Conservation (phyloP, 2,113 vertebrate genomes). For the Martes martes region DNA sequence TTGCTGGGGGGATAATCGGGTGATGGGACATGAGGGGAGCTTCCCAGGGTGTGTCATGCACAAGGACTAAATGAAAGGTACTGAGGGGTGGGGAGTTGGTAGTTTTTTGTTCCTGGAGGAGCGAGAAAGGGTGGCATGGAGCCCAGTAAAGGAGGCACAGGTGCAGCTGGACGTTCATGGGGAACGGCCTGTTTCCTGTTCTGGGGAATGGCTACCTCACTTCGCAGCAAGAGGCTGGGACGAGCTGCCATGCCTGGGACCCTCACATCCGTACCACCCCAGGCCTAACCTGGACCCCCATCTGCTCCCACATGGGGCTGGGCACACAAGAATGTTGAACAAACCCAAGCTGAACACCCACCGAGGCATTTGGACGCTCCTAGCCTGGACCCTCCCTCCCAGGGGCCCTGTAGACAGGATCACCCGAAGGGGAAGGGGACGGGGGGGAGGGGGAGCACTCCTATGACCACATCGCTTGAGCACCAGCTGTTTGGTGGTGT, state of each 20-base stretch:
- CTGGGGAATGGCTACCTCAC: neutral
- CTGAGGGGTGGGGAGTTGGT: too few relatives aligned
- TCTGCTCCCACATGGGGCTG: neutral
- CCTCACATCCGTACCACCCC: rapidly evolving
- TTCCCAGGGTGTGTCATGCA: neutral
- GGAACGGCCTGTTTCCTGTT: neutral
- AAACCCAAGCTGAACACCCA: neutral
- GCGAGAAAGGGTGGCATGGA: neutral
- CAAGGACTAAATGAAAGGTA: neutral
- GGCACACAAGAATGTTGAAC: neutral
- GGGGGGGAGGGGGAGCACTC: neutral
- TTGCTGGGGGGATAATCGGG: neutral
- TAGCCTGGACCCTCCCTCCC: neutral
- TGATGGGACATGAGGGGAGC: neutral
- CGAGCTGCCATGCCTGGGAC: neutral
- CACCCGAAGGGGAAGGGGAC: too few relatives aligned
- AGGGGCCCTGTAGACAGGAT: neutral
- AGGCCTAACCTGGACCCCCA: neutral
- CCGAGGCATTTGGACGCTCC: too few relatives aligned
- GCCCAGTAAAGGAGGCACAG: neutral
- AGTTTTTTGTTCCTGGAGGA: too few relatives aligned
- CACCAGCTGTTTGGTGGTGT: neutral
- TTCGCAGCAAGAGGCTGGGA: neutral
- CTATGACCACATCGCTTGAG: neutral
- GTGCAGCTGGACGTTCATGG: rapidly evolving